Conservation (phyloP, 2,113 vertebrate genomes). For the Strix aluco region DNA sequence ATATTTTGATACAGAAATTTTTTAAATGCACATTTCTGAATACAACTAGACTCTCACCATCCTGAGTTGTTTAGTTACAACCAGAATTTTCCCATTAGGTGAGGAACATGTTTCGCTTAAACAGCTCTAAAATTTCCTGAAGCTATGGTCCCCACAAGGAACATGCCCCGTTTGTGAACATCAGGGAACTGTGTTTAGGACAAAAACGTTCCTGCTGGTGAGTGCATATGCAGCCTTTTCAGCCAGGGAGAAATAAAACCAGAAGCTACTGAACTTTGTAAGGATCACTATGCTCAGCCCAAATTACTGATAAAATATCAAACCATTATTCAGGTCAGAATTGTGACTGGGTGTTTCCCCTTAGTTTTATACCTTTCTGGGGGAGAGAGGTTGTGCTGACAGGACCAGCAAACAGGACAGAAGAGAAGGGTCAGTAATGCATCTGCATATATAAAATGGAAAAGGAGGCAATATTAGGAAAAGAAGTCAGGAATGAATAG, state of each 20-base stretch:
- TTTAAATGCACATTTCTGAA: neutral
- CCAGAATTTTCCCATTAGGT: neutral
- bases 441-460: neutral
- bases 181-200: neutral
- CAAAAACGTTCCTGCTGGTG: neutral
- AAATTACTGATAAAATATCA: neutral
- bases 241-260: neutral
- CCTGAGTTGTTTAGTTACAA: neutral
- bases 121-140: neutral
- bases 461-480: neutral
- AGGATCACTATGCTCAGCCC: neutral
- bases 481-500: neutral
- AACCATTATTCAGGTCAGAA: neutral
- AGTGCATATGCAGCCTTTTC: neutral
- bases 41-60: neutral
- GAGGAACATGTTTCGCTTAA: neutral
- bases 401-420: neutral
- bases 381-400: neutral
- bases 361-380: neutral
- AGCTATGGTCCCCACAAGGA: neutral
- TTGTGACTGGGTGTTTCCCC: neutral
- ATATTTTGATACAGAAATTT: neutral
- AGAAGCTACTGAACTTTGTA: neutral
- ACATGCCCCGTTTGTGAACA: neutral
- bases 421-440: neutral